Percentiles rank a stretch among this genome's conserved stretches.
Evolutionary conservation across 2,797 vertebrate species (phyloP).

Genomic region (Rousettus madagascariensis): DNA sequence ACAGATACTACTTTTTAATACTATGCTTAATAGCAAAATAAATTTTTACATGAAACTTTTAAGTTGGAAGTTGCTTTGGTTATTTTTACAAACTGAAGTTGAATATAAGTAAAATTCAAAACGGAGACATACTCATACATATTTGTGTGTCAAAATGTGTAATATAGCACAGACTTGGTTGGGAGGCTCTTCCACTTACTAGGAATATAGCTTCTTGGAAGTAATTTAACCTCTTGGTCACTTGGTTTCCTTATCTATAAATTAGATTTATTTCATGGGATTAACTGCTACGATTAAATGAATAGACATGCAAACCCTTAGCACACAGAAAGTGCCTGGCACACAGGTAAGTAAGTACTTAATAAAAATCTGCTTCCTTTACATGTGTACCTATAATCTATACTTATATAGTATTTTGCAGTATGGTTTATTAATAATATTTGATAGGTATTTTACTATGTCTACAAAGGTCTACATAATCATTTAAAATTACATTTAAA

Average conservation of each 20-base stretch:
- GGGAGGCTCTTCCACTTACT: neutral
- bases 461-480: neutral
- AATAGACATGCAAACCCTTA: neutral
- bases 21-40: neutral
- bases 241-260: neutral
- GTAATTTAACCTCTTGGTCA: neutral
- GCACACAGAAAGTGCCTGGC: neutral
- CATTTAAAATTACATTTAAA: conserved; percentile 24
- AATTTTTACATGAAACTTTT: neutral
- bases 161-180: neutral
- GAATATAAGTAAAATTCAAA: neutral
- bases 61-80: neutral
- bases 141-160: neutral
- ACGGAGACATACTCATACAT: neutral
- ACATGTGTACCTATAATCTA: neutral
- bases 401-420: neutral
- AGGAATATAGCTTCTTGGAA: neutral
- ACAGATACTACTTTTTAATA: conserved; percentile 6
- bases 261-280: neutral
- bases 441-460: neutral
- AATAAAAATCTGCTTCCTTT: neutral
- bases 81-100: neutral
- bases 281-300: neutral
- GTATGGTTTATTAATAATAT: neutral
- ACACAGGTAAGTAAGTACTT: neutral